Evolutionary conservation across 2,797 vertebrate genomes (phyloP), one percentile per base, ranked within the genome.

Genomic region (Xiphophorus birchmanni): DNA sequence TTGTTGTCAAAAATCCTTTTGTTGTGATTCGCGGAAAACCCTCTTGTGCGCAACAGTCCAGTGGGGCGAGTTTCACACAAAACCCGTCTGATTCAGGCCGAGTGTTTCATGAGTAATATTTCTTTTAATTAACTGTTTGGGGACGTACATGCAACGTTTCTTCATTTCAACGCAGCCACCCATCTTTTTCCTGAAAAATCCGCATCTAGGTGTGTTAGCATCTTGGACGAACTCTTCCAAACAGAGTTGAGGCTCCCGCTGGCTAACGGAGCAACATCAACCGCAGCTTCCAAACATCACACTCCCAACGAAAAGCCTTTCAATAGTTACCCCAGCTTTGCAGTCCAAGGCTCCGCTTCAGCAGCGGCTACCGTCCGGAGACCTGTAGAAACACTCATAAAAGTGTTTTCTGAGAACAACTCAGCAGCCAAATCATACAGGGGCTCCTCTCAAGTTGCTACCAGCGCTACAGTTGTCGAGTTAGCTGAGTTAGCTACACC

Each of bases 1-100:
- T 93, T 94, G 93, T 92, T 93, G 90, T 91, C 93, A 91, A 90
- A 89, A 94, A 93, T 94, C 94, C 95, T 95, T 95, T 95, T 95
- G 94, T 95, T 95, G 91, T 95, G 90, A 94, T 94, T 90, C 87
- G 79, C 76, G 79, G 84, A 91, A 88, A 91, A 90, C 40, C 77
- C 86, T 92, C 84, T 90, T 21, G 58, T 82, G 90, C 88, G 91
- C 93, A 94, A 90, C 91, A 93, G 90, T 90, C 84, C 73, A 80
- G 87, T 83, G 78, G 81, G 80, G 81, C 40, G 83, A 85, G 76
- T 63, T 50, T 29, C 72, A 50, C 73, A 79, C 74, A 75, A 52
- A 74, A n/a, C 37, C 35, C n/a, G 26, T 4, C 2, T 15, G 5
- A 35, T 15, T 50, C 17, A 17, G 15, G 54, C 73, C 4, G 1